Evolutionary conservation across 2,113 vertebrate species (phyloP), one percentile per base, ranked within the genome.

Genomic region (Loxodonta africana): DNA sequence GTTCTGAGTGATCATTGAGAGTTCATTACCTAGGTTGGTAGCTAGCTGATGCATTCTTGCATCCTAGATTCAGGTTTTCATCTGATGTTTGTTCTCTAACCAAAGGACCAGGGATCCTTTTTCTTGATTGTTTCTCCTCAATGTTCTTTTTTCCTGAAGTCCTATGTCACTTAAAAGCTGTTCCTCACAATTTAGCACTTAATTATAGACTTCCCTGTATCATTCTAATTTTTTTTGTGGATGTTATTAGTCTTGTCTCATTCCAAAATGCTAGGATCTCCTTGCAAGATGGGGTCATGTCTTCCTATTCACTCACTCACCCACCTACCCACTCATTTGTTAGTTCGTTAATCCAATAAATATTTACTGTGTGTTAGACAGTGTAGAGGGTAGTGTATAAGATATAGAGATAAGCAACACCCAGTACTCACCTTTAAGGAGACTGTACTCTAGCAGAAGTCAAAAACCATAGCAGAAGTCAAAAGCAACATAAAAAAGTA

Each of bases 221-320:
- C 90, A 2, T 96, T 97, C 41, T 92, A 96, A 91, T 95, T 95
- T 28, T 84, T 97, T 80, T 11, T 37, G 37, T 37, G 37, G 15
- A 5, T 74, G 11, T 83, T 86, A 60, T 86, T 93, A 89, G 62
- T 87, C 8, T 80, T 12, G 84, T 87, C 21, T 82, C 46, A 89
- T 83, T 86, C 9, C 8, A 91, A 96, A 92, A 80, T 95, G 2
- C 44, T 88, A 21, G 44, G 10, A 91, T 15, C 4, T 76, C 46
- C 21, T 48, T 96, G 25, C 1, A 96, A 95, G 83, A 4, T 88
- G 25, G 9, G 28, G 83, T 20, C 15, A 69, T 53, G 69, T 69
- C 17, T 89, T 92, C 33, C 11, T 44, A 86, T 71, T 92, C 71
- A 62, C 65, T 94, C 8, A 80, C 8, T 90, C 20, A 85, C 21